Base-by-base conservation (phyloP, 2,113 vertebrate species). In the Nycticebus coucang region DNA sequence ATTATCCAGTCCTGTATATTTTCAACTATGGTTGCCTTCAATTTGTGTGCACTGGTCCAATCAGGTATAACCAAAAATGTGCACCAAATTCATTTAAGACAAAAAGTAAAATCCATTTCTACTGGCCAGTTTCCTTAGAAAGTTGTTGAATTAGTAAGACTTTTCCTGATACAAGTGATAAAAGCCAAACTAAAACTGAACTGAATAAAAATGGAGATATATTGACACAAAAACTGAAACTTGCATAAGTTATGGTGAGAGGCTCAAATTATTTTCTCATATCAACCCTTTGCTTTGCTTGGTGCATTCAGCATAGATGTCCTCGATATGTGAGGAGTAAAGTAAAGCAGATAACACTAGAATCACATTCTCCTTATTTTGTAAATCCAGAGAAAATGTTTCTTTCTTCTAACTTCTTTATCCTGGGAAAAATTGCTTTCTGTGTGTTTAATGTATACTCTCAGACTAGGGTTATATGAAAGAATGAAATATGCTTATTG, bases 151-250 rank as follows among this genome's bases (percentile, higher is more conserved):
- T 62, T 60, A n/a, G 28, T 62, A 83, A 88, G 55, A 22, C 8
- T 78, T 26, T 71, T 77, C 78, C 53, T 55, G 33, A 28, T 79
- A 79, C 55, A 89, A 71, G 22, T 78, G 28, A 62, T 84, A 71
- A 62, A 95, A 95, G 21, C 33, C 19, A 69, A 88, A 82, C 4
- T 95, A 53, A 77, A 69, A 88, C 75, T 26, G 37, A 72, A 72
- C 21, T 75, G 68, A 59, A 68, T 18, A 41, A 96, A 81, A 89
- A 81, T n/a, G 7, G 26, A 14, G 4, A 77, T 66, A 41, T 71
- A 35, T 64, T 91, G 45, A 4, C 10, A 35, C 7, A 53, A 80
- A 88, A 68, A 74, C 11, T 84, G 33, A 85, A 10, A 89, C 84
- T 10, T 57, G 81, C 21, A 28, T 18, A n/a, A 82, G 28, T 37